Conservation (phyloP, 2,888 invertebrate genomes). For the Drosophila anomalipes region DNA sequence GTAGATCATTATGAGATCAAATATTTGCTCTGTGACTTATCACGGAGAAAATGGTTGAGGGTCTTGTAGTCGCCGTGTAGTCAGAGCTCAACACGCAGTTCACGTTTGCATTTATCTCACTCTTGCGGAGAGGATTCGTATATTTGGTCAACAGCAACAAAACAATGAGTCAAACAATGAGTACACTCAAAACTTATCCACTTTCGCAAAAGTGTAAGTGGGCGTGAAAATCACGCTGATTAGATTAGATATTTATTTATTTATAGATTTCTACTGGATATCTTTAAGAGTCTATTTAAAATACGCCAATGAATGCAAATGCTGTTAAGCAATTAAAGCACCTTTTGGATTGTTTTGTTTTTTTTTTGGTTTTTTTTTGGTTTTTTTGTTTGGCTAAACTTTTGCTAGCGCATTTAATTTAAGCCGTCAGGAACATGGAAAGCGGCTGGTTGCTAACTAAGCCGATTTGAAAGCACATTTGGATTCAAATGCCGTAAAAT, state of each 20-base stretch:
- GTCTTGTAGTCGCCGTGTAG: background rate
- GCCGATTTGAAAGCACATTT: conserved; percentile 81
- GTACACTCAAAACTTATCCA: conserved; percentile 12
- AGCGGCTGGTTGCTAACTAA: conserved; percentile 70
- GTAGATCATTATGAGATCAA: background rate
- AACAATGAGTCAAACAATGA: conserved; percentile 19
- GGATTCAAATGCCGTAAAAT: conserved; percentile 76
- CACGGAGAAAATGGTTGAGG: background rate
- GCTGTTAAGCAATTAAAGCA: conserved; percentile 60
- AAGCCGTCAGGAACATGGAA: conserved; percentile 66
- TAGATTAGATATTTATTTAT: conserved; percentile 29
- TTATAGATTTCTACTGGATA: background rate
- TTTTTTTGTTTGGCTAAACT: conserved; percentile 35
- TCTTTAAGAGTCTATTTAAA: conserved; percentile 9
- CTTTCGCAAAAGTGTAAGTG: conserved; percentile 27
- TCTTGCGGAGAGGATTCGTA: conserved; percentile 14
- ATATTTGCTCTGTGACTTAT: background rate
- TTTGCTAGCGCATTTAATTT: conserved; percentile 70
- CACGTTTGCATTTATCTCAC: conserved; percentile 15
- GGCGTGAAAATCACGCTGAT: conserved; percentile 57
- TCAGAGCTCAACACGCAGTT: conserved; percentile 8
- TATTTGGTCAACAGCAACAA: conserved; percentile 38
- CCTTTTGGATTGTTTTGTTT: conserved; percentile 41
- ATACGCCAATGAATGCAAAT: conserved; percentile 33
- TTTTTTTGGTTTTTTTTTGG: conserved; percentile 15